phyloP scores from a whole-genome alignment of 1,140 invertebrate genomes.

The Bombus confusus region DNA sequence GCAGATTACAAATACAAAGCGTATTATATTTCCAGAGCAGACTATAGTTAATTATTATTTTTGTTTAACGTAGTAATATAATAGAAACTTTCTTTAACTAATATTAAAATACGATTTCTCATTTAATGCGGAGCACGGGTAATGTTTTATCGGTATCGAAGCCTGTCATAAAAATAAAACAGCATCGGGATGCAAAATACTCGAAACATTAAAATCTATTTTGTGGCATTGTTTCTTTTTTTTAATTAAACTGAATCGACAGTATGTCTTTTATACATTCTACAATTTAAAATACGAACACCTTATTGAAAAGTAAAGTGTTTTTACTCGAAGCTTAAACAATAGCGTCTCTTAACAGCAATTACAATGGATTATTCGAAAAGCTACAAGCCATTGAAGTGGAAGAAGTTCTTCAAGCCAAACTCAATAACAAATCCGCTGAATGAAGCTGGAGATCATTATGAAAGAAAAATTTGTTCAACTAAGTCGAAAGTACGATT shows the following conservation, averaged over 20 bases:
- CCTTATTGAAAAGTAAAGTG: background rate
- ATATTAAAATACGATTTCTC: background rate
- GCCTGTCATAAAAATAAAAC: no score
- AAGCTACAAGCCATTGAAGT: background rate
- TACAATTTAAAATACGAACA: background rate
- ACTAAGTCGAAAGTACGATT: background rate
- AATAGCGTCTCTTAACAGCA: background rate
- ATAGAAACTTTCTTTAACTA: background rate
- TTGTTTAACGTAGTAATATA: background rate
- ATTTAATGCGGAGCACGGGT: background rate
- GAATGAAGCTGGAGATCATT: background rate
- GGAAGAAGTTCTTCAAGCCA: background rate
- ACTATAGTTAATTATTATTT: background rate
- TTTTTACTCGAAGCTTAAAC: background rate
- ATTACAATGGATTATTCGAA: background rate
- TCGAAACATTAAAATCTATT: no score
- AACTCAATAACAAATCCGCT: slow-evolving; percentile 4
- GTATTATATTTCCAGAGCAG: no score
- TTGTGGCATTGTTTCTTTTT: background rate
- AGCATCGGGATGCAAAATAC: no score
- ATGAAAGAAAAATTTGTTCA: slow-evolving; percentile 21
- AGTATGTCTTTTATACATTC: background rate
- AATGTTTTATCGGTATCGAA: no score
- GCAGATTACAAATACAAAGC: background rate
- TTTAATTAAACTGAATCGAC: background rate